Conservation (phyloP, 23 tunicate species). For the Ciona savignyi region DNA sequence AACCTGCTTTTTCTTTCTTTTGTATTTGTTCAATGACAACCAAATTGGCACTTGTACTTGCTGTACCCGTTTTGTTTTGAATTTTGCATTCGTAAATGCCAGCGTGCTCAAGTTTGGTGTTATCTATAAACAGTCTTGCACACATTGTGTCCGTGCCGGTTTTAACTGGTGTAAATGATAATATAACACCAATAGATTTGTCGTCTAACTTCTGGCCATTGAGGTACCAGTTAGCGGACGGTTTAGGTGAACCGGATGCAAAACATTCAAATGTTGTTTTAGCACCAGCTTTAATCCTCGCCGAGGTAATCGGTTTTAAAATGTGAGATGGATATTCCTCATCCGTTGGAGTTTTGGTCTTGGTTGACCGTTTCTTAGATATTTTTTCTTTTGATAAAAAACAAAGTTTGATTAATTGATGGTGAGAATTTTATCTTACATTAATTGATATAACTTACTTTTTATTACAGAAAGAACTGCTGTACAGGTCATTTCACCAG, state of each 20-base stretch:
- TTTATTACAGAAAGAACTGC: constrained; percentile 21
- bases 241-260: constrained; percentile 14
- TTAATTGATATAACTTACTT: constrained; percentile 25
- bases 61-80: constrained; percentile 38
- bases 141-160: neutral
- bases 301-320: neutral
- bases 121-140: neutral
- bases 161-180: neutral
- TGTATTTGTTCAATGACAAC: neutral
- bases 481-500: constrained; percentile 25
- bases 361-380: neutral
- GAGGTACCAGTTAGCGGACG: constrained; percentile 35
- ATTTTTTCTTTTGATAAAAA: neutral
- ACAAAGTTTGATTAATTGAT: neutral
- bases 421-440: no score
- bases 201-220: constrained; percentile 10
- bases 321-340: neutral
- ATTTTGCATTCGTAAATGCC: constrained; percentile 61
- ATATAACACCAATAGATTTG: neutral
- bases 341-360: neutral
- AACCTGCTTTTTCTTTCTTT: neutral
- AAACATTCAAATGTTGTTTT: neutral
- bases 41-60: constrained; percentile 41
- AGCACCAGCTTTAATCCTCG: constrained; percentile 19
- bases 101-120: constrained; percentile 1